Conservation (phyloP, 2,888 invertebrate species). For the Microctonus hyperodae region DNA sequence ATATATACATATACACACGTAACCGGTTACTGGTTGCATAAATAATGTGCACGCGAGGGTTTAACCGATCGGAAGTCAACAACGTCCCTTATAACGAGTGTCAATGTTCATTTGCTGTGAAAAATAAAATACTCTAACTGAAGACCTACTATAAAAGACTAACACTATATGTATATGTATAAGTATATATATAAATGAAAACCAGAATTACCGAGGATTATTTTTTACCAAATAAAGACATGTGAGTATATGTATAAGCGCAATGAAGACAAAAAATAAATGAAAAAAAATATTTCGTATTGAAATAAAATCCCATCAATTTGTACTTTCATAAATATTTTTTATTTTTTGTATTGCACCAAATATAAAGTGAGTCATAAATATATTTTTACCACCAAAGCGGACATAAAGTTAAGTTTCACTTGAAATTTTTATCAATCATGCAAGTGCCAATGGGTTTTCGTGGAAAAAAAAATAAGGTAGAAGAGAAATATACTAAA, state of each 20-base stretch:
- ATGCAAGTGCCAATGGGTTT: background rate
- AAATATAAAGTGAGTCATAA: conserved; percentile 5
- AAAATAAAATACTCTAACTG: conserved; percentile 16
- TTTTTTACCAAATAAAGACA: conserved; percentile 21
- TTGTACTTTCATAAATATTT: conserved; percentile 3
- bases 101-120: conserved; percentile 32
- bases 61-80: conserved; percentile 30
- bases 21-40: conserved; percentile 30
- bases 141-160: background rate
- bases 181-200: background rate
- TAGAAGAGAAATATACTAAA: background rate
- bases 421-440: conserved; percentile 6
- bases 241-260: background rate
- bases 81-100: conserved; percentile 31
- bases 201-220: background rate
- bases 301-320: background rate
- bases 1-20: background rate
- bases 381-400: background rate
- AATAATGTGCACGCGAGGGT: conserved; percentile 27
- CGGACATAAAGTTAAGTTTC: conserved; percentile 14
- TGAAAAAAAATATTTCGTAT: background rate
- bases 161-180: background rate
- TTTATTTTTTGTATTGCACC: background rate
- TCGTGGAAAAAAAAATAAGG: background rate
- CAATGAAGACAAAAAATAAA: conserved; percentile 2